These are phyloP conservation scores for Brienomyrus longianalis DNA, from an alignment of 2,113 vertebrate species.

Conservation along the genomic window DNA sequence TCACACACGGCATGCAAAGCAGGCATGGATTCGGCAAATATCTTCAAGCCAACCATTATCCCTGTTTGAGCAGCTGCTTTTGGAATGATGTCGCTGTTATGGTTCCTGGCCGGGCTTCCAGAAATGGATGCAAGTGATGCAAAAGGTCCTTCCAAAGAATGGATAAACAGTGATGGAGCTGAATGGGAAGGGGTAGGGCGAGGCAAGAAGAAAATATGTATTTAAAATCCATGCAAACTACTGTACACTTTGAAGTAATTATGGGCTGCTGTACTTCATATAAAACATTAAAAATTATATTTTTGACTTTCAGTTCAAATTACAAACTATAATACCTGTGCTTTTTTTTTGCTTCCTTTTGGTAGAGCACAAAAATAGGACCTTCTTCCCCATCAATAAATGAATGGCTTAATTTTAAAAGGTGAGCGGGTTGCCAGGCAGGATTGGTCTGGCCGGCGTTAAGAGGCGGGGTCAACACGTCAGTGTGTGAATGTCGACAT, in stretches of 20 bases:
- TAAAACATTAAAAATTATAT: constrained; percentile 14
- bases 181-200: background rate
- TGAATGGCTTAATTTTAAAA: background rate
- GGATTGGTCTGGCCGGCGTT: background rate
- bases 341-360: constrained; percentile 22
- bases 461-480: constrained; percentile 29
- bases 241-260: constrained; percentile 22
- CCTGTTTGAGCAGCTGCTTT: background rate
- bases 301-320: background rate
- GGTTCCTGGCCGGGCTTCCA: background rate
- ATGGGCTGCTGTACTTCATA: constrained; percentile 9
- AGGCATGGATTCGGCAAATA: background rate
- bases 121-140: background rate
- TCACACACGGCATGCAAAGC: background rate
- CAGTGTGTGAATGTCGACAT: constrained; percentile 80
- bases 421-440: background rate
- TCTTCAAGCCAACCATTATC: background rate
- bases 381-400: background rate
- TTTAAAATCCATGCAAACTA: constrained; percentile 38
- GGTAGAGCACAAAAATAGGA: constrained; percentile 6
- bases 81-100: background rate
- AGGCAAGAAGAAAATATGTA: constrained; percentile 22
- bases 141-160: background rate
- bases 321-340: constrained; percentile 18
- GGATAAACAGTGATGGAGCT: background rate